These are phyloP conservation scores for Drosophila paramelanica DNA, from an alignment of 2,888 invertebrate species.

Conservation along the genomic window DNA sequence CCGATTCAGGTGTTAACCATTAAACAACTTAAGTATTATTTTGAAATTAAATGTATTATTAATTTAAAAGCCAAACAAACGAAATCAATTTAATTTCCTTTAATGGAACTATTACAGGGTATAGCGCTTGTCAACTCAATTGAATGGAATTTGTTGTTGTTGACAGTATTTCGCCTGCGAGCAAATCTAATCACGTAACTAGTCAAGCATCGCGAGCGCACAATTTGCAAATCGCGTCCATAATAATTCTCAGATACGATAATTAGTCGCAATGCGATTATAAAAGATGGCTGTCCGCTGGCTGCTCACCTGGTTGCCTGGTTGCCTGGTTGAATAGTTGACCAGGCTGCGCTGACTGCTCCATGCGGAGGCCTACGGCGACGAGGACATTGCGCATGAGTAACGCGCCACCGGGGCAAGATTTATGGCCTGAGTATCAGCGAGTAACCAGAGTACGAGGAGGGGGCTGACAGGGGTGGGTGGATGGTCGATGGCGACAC, in stretches of 20 bases:
- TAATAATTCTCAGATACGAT: slow-evolving; percentile 82
- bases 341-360: background rate
- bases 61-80: background rate
- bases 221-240: slow-evolving; percentile 70
- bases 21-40: too few relatives aligned
- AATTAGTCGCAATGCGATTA: slow-evolving; percentile 83
- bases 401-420: slow-evolving; percentile 69
- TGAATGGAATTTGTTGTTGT: background rate
- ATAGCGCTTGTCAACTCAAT: background rate
- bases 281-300: slow-evolving; percentile 62
- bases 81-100: background rate
- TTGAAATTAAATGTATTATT: too few relatives aligned
- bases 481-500: slow-evolving; percentile 43
- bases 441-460: background rate
- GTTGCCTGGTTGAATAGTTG: background rate
- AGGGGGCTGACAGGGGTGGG: background rate
- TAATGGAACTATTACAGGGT: slow-evolving; percentile 14
- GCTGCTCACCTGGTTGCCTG: background rate
- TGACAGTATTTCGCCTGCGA: background rate
- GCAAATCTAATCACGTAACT: slow-evolving; percentile 43
- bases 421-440: slow-evolving; percentile 55
- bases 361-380: slow-evolving; percentile 14
- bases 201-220: slow-evolving; percentile 36
- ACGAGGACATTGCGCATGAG: slow-evolving; percentile 71
- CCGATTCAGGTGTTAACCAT: too few relatives aligned